Evolutionary conservation across 2,113 vertebrate genomes (phyloP).

Genomic region (Sturnira hondurensis): DNA sequence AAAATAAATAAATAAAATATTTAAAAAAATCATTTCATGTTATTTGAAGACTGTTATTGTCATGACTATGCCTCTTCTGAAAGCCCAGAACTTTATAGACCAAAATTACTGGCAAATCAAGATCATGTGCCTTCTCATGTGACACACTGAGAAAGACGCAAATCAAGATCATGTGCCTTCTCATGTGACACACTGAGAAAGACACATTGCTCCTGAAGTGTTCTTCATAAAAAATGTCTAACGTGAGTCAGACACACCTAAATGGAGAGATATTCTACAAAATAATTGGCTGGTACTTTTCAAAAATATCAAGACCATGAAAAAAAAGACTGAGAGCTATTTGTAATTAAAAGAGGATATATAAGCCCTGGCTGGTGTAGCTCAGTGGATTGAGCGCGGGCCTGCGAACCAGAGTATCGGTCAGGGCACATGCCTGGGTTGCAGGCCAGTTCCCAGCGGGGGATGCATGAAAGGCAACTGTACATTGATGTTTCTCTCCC

Average conservation of each 20-base stretch:
- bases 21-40: too few relatives aligned
- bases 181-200: background rate
- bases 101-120: background rate
- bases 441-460: too few relatives aligned
- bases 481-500: too few relatives aligned
- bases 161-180: too few relatives aligned
- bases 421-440: too few relatives aligned
- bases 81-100: background rate
- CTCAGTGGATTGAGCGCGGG: too few relatives aligned
- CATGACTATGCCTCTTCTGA: background rate
- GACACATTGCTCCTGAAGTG: background rate
- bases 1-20: too few relatives aligned
- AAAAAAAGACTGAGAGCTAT: background rate
- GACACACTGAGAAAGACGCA: background rate
- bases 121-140: background rate
- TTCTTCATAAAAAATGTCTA: background rate
- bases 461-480: too few relatives aligned
- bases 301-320: background rate
- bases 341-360: conserved; percentile 11
- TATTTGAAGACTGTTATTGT: background rate
- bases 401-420: too few relatives aligned
- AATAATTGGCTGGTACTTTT: background rate
- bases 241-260: background rate
- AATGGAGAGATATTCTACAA: background rate
- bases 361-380: too few relatives aligned